Evolutionary conservation across 2,113 vertebrate genomes (phyloP), one percentile per base, ranked within the genome.

Genomic region (Apaloderma vittatum): DNA sequence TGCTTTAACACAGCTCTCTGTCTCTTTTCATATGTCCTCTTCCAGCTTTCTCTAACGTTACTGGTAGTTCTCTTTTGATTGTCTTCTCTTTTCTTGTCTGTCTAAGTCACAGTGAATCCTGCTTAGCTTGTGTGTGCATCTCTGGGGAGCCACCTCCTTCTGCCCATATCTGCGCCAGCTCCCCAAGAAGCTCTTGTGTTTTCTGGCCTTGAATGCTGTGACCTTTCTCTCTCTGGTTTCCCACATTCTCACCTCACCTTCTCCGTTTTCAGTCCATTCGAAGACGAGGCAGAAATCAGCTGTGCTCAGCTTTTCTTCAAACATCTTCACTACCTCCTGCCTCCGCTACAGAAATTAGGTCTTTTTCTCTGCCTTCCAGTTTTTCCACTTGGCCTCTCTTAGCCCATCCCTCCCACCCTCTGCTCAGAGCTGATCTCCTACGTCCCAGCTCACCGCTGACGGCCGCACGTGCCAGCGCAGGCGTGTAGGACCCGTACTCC

Each of bases 401-500:
- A 24, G 36, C 19, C 61, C 4, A 17, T 32, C 11, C 34, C 66
- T 65, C 23, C 30, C 21, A 3, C 0, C 7, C 34, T 21, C 27
- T 3, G 29, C 55, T 54, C n/a, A 6, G 59, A 22, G 62, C 12
- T 6, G 27, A 12, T 21, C 19, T 19, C 2, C 0, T 12, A 2
- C 32, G 29, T 11, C 40, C 36, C 46, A 11, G 27, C 96, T 91
- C 93, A 99, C 99, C 61, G 0, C 83, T 92, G 81, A 94, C 11
- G 3, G 71, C 76, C 10, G 94, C 98, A 18, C 86, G 83, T 92
- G 96, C 98, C 65, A 99, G 97, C 26, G 97, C 98, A 45, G 98
- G 84, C 4, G 90, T 90, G 96, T 98, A 98, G 1, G 97, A 73
- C 61, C 97, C 90, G 2, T 99, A 91, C 58, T 99, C 98, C 97